phyloP scores from a whole-genome alignment of 2,113 vertebrate genomes.

The Gasterosteus aculeatus region DNA sequence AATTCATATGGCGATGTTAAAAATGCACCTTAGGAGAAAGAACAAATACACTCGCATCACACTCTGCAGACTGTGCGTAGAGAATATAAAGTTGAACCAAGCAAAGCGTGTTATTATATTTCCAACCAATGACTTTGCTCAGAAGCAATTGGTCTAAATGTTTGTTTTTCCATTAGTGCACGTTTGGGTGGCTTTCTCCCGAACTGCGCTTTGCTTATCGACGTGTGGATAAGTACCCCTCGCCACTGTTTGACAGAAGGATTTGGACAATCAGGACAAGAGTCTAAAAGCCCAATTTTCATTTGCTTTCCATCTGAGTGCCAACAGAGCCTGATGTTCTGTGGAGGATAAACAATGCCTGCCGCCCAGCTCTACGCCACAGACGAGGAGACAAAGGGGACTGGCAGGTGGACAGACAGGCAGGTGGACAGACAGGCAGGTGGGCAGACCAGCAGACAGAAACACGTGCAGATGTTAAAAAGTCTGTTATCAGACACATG shows the following conservation, averaged over 20 bases:
- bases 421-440: constrained; percentile 64
- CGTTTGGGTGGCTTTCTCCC: constrained; percentile 39
- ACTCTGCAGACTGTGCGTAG: not conserved
- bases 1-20: not conserved
- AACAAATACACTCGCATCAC: not conserved
- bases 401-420: constrained; percentile 64
- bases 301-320: constrained; percentile 77
- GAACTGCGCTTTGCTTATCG: constrained; percentile 47
- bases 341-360: constrained; percentile 75
- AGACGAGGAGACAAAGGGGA: constrained; percentile 70
- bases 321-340: constrained; percentile 61
- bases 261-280: constrained; percentile 56
- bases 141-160: constrained; percentile 20
- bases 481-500: constrained; percentile 32
- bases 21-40: constrained; percentile 1
- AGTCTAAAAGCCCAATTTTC: constrained; percentile 82
- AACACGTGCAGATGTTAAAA: constrained; percentile 40
- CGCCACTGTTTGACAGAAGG: constrained; percentile 42
- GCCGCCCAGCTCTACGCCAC: constrained; percentile 49
- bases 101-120: constrained; percentile 33
- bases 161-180: constrained; percentile 37
- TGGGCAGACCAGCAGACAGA: constrained; percentile 62
- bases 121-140: constrained; percentile 28
- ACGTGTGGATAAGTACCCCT: constrained; percentile 60
- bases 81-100: constrained; percentile 11